Evolutionary conservation across 2,113 vertebrate genomes (phyloP).

Genomic region (Chitala chitala): DNA sequence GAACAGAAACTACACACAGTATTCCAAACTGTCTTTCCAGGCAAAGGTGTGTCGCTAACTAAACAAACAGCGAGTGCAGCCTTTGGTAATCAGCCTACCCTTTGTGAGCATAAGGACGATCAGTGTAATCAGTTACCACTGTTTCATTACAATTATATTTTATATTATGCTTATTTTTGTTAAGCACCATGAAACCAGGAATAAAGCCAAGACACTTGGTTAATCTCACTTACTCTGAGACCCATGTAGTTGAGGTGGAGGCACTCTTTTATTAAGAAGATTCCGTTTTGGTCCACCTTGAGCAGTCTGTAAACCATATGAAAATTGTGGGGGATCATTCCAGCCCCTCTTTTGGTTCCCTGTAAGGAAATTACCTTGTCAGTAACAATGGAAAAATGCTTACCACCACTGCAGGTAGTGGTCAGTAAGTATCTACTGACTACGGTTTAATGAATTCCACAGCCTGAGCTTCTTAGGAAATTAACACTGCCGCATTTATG

Average conservation of each 20-base stretch:
- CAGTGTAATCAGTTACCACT: too few relatives aligned
- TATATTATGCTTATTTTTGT: background rate
- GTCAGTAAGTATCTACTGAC: background rate
- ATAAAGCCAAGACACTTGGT: background rate
- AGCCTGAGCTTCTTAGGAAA: too few relatives aligned
- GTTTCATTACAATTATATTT: background rate
- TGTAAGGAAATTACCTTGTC: slow-evolving; percentile 35
- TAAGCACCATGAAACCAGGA: too few relatives aligned
- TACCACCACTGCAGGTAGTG: background rate
- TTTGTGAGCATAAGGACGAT: too few relatives aligned
- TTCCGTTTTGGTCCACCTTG: slow-evolving; percentile 54
- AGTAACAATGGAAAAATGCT: background rate
- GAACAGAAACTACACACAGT: background rate
- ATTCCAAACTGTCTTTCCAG: background rate
- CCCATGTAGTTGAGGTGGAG: slow-evolving; percentile 43
- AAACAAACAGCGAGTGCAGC: too few relatives aligned
- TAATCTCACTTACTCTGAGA: slow-evolving; percentile 35
- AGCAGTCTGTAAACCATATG: slow-evolving; percentile 74
- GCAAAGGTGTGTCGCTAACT: too few relatives aligned
- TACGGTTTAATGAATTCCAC: too few relatives aligned
- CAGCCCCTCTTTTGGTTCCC: slow-evolving; percentile 88
- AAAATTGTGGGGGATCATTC: slow-evolving; percentile 93
- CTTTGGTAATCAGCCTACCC: too few relatives aligned
- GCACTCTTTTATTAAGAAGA: slow-evolving; percentile 65
- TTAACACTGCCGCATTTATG: too few relatives aligned